Evolutionary conservation across 2,888 invertebrate genomes (phyloP), one percentile per base, ranked within the genome.

Genomic region (Limnephilus lunatus): DNA sequence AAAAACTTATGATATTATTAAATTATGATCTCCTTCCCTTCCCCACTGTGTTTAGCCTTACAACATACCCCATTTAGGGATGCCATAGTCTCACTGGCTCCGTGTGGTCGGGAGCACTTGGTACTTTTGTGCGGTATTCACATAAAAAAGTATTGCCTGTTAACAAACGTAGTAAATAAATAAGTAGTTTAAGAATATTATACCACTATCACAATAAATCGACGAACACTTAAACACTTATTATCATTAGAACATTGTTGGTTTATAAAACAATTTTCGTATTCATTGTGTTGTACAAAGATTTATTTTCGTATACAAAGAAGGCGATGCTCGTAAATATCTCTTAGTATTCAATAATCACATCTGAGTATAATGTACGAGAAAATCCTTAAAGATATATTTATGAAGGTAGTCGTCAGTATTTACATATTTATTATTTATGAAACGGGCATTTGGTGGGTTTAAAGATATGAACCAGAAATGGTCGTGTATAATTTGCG

Each of bases 351-450:
- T 68, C 68, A 68, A 68, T 68, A 83, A 31, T 31, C 14, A 83
- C 31, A 32, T 19, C 30, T 83, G 12, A 32, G 19, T 83, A 32
- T 12, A 32, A 82, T 83, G 9, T 32, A 32, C 82, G 82, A 32
- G 82, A 9, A 82, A 83, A 32, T 31, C 31, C 32, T 83, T 35
- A 83, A 83, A 32, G 31, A 83, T 82, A 31, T 82, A 31, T 82
- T 32, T 82, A 82, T 82, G 32, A 32, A 82, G 14, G 32, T 82
- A 31, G 19, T 32, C 32, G 19, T 82, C 30, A 15, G 14, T 31
- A 19, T 82, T 32, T 82, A 31, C 32, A 82, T 82, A 82, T 82
- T 32, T 82, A 82, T 82, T 32, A 82, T 32, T 82, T 82, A 82
- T 68, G 68, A 68, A 68, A 9, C 68, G 68, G 68, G 25, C n/a